Conservation (phyloP, 2,113 vertebrate species). For the Zosterops lateralis region DNA sequence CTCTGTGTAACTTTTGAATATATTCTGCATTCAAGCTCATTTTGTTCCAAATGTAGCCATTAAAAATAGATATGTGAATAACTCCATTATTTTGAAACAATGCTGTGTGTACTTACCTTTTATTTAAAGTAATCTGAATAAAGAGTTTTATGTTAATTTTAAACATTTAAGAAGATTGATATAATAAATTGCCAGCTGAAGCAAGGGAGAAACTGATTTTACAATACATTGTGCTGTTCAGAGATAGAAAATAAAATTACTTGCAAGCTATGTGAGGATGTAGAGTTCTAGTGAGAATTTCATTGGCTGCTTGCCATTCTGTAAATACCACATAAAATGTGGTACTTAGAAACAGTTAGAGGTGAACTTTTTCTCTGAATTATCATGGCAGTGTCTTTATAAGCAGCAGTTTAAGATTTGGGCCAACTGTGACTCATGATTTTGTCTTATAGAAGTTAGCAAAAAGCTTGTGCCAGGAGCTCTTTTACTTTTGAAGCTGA, state of each 20-base stretch:
- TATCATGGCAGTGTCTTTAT: neutral
- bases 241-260: constrained; percentile 6
- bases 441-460: neutral
- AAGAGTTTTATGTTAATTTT: constrained; percentile 1
- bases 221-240: neutral
- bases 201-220: constrained; percentile 4
- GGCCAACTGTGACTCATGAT: neutral
- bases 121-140: neutral
- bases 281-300: constrained; percentile 13
- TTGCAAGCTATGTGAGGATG: neutral
- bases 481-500: neutral
- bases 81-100: neutral
- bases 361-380: neutral
- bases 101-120: neutral
- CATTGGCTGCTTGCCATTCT: constrained; percentile 35
- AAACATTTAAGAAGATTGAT: neutral
- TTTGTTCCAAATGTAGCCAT: neutral
- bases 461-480: neutral
- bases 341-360: neutral
- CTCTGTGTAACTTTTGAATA: neutral
- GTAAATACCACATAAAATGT: constrained; percentile 37
- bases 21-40: neutral
- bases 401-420: neutral
- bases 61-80: constrained; percentile 2
- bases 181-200: constrained; percentile 9